These are phyloP conservation scores for Arbacia lixula DNA, from an alignment of 53 echinoderm and acorn worm species.

Conservation along the genomic window DNA sequence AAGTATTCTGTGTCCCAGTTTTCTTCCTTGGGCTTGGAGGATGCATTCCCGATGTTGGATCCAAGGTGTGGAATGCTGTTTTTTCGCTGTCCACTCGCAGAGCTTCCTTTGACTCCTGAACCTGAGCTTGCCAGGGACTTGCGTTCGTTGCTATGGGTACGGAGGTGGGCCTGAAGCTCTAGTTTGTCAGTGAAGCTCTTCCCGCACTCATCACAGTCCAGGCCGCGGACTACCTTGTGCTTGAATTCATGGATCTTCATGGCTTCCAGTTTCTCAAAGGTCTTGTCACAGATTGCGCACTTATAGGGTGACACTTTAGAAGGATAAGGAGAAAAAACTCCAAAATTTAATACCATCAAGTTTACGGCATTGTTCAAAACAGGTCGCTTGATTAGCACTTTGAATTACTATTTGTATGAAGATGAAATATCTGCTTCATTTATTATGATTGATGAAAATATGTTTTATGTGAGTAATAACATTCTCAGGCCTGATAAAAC, in stretches of 20 bases:
- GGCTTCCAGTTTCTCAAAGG: constrained; percentile 50
- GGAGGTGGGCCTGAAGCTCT: constrained; percentile 54
- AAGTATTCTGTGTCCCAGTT: constrained; percentile 69
- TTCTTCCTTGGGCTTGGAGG: constrained; percentile 56
- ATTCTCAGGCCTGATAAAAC: no score
- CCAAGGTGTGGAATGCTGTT: constrained; percentile 30
- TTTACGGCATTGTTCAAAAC: no score
- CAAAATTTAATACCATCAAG: neutral
- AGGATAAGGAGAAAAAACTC: neutral
- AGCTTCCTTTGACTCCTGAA: neutral
- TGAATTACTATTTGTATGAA: no score
- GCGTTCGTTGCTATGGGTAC: constrained; percentile 24
- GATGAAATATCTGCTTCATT: no score
- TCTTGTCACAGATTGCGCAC: constrained; percentile 69
- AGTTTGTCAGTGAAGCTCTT: constrained; percentile 63
- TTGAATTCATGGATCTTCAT: constrained; percentile 63
- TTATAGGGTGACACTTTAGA: constrained; percentile 74
- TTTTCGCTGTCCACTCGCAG: neutral
- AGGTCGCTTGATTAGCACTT: no score
- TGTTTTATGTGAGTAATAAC: no score
- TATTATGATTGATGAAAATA: no score
- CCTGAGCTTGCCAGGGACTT: neutral
- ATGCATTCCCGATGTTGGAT: no score
- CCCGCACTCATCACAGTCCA: constrained; percentile 50
- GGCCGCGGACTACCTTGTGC: constrained; percentile 56